Evolutionary conservation across 1,140 invertebrate genomes (phyloP).

Genomic region (Solenopsis invicta): DNA sequence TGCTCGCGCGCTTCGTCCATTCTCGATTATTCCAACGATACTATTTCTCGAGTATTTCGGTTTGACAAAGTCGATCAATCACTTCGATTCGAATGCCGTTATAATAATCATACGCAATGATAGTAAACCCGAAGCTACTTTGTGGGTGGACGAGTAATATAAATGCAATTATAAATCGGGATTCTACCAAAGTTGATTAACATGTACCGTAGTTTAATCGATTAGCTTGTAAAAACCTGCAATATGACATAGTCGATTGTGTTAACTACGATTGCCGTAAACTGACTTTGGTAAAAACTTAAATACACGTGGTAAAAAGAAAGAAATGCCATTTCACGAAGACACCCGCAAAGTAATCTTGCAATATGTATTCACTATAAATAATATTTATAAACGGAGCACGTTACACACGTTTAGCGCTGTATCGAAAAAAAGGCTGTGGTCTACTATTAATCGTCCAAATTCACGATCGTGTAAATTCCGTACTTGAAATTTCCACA

Average conservation of each 20-base stretch:
- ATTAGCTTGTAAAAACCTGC: background rate
- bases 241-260: background rate
- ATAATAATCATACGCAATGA: slow-evolving; percentile 2
- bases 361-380: background rate
- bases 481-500: background rate
- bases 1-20: background rate
- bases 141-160: background rate
- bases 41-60: background rate
- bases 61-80: slow-evolving; percentile 11
- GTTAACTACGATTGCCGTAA: background rate
- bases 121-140: background rate
- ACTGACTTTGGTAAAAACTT: background rate
- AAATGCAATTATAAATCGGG: background rate
- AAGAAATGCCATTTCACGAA: background rate
- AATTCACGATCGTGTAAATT: background rate
- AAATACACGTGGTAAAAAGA: too few relatives aligned
- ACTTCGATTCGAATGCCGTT: background rate
- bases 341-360: background rate
- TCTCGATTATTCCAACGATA: slow-evolving; percentile 12
- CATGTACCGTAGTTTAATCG: background rate
- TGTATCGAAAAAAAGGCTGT: slow-evolving; percentile 1
- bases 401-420: background rate
- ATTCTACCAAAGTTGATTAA: background rate
- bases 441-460: background rate
- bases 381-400: background rate